These are phyloP conservation scores for Protobothrops mucrosquamatus DNA, from an alignment of 2,113 vertebrate species.

Conservation along the genomic window DNA sequence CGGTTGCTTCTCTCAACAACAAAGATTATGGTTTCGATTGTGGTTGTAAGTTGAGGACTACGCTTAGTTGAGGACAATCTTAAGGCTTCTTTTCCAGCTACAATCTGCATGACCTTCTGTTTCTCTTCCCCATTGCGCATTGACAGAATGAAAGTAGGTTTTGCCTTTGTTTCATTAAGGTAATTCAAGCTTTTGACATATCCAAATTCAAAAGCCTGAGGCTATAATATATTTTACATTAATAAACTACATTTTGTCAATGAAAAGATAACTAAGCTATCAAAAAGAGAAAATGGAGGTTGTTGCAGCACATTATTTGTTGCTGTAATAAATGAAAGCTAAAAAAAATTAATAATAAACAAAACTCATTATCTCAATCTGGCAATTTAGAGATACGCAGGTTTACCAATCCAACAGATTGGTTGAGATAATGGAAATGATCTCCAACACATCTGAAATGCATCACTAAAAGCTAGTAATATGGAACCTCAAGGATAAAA, in stretches of 20 bases:
- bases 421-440: neutral
- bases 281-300: neutral
- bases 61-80: neutral
- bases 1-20: neutral
- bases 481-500: conserved; percentile 61
- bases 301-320: conserved; percentile 55
- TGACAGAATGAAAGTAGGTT: neutral
- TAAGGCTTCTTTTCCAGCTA: neutral
- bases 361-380: neutral
- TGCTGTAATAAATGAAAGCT: conserved; percentile 60
- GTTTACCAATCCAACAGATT: neutral
- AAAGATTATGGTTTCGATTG: neutral
- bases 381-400: neutral
- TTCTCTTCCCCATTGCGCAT: neutral
- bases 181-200: neutral
- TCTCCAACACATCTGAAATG: neutral
- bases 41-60: neutral
- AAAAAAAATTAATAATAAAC: conserved; percentile 41
- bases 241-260: neutral
- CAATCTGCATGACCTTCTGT: neutral
- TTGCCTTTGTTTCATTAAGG: neutral
- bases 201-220: neutral
- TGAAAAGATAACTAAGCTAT: neutral
- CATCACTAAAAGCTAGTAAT: conserved; percentile 61
- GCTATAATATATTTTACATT: neutral